Base-by-base conservation (phyloP, 35 echinoderm and acorn worm species). In the Holothuria glaberrima region DNA sequence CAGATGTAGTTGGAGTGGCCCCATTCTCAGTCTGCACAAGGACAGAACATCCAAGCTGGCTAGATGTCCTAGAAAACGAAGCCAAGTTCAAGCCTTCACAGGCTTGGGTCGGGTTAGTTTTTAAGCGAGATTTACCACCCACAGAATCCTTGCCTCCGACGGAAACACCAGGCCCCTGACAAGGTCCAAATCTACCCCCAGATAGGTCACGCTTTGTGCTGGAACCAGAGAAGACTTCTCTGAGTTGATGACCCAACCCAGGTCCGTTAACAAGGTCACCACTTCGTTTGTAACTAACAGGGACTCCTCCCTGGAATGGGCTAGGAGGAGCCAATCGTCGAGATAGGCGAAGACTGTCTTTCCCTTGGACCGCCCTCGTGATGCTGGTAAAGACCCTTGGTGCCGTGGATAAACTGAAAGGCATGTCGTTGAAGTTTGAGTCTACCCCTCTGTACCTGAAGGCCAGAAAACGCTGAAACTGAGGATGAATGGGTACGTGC, bases 201-300 rank as follows among this genome's bases (percentile, higher is more conserved):
- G 92, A 52, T 70, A 94, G 9, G 0, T n/a, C 4, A 29, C 19
- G n/a, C 13, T 54, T 33, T 90, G 74, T 12, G 91, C 50, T 5
- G 85, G 91, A 7, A 48, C 58, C n/a, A 89, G 45, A 20, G 35
- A 14, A 7, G 71, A 93, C 32, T 93, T 93, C 61, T 71, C 28
- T 18, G 2, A 2, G 61, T 93, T 93, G 46, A 93, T 54, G 54
- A 93, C 58, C 62, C 87, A 93, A 16, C 86, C 92, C 30, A 92
- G 65, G 30, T 72, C 20, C 2, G 19, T 35, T 14, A 70, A 21
- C 13, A 92, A 12, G 3, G 13, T 6, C 9, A 86, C 19, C 22
- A 57, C 63, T 27, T 13, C 9, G n/a, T 71, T 25, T 14, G 18
- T 54, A 0, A 33, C 13, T 16, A 29, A 7, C 2, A 68, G 16